Percentiles rank a stretch among this genome's conserved stretches.
These are phyloP conservation scores for Latrodectus geometricus DNA, from an alignment of 1,140 invertebrate genomes.

Conservation along the genomic window DNA sequence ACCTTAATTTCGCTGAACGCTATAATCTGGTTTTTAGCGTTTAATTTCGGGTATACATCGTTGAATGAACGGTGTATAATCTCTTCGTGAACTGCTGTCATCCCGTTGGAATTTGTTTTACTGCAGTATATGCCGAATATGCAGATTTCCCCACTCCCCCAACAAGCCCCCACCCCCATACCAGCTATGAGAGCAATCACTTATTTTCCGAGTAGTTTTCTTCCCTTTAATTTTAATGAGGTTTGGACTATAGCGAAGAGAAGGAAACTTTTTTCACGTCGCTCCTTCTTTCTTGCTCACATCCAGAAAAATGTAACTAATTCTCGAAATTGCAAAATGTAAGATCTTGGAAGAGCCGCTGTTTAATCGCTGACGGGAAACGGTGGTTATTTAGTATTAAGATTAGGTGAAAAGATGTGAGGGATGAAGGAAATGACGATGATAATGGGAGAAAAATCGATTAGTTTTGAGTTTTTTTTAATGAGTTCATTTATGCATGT, in stretches of 20 bases:
- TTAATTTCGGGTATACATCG: conserved; percentile 46
- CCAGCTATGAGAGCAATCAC: conserved; percentile 14
- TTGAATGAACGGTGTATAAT: conserved; percentile 33
- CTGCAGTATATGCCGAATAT: conserved; percentile 48
- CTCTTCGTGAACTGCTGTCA: conserved; percentile 32
- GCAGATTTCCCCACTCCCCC: conserved; percentile 37
- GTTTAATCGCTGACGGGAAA: conserved; percentile 35
- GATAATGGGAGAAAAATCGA: neutral
- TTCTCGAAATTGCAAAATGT: conserved; percentile 26
- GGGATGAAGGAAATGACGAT: neutral
- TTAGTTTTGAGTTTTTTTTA: neutral
- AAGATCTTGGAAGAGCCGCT: conserved; percentile 11
- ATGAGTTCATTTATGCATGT: too few relatives aligned
- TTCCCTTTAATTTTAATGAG: conserved; percentile 55
- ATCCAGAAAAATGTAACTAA: neutral
- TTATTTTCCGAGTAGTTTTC: neutral
- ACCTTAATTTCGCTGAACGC: conserved; percentile 27
- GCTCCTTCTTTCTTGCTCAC: neutral
- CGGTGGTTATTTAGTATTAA: conserved; percentile 35
- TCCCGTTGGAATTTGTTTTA: conserved; percentile 55
- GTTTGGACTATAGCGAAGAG: conserved; percentile 18
- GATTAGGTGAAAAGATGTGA: neutral
- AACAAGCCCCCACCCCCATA: too few relatives aligned
- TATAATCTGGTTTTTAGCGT: conserved; percentile 60
- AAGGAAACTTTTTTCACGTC: neutral